Percentiles rank a stretch among this genome's conserved stretches.
These are phyloP conservation scores for Sebastes wilsoni DNA, from an alignment of 2,797 vertebrate genomes.

Conservation along the genomic window DNA sequence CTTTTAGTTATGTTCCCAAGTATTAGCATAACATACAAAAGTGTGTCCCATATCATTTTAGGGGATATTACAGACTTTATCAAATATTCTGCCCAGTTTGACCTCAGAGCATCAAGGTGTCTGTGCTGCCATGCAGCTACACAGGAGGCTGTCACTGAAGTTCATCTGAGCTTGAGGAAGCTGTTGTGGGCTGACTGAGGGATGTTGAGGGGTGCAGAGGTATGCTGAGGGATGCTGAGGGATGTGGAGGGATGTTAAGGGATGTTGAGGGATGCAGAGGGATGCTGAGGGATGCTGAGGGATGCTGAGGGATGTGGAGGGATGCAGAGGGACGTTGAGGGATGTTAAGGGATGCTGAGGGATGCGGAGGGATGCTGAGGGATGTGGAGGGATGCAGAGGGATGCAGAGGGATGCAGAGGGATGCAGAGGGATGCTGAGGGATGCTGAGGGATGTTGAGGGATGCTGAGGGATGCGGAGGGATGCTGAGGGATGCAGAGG, in stretches of 20 bases:
- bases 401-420: neutral
- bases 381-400: neutral
- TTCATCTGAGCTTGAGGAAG: constrained; percentile 13
- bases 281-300: too few relatives aligned
- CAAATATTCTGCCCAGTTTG: neutral
- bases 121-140: neutral
- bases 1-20: neutral
- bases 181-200: neutral
- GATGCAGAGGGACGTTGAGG: too few relatives aligned
- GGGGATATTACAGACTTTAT: neutral
- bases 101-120: neutral
- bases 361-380: too few relatives aligned
- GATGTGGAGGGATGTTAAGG: too few relatives aligned
- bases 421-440: neutral
- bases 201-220: too few relatives aligned
- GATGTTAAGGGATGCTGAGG: too few relatives aligned
- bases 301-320: neutral
- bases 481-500: neutral
- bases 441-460: too few relatives aligned
- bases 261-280: too few relatives aligned
- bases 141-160: neutral
- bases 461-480: too few relatives aligned
- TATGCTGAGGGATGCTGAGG: constrained; percentile 11
- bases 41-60: neutral
- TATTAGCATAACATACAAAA: neutral